Percentiles rank a stretch among this genome's conserved stretches.
Conservation (phyloP, 2,113 vertebrate species). For the Cavia porcellus region DNA sequence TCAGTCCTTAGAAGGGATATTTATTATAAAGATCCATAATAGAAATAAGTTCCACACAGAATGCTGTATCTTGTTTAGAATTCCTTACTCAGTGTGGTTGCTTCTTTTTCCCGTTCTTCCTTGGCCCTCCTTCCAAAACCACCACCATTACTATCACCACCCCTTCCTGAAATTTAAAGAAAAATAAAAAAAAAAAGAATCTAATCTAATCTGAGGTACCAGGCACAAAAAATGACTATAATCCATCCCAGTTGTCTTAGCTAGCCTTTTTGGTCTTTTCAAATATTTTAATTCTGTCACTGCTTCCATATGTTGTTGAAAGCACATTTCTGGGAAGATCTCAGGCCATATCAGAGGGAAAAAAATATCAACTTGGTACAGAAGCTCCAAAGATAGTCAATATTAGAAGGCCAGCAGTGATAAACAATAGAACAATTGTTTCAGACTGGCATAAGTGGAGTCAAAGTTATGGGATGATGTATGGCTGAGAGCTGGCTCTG, state of each 20-base stretch:
- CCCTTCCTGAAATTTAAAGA: neutral
- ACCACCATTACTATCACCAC: neutral
- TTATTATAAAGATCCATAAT: neutral
- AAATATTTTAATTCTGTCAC: neutral
- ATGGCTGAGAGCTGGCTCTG: neutral
- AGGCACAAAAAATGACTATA: neutral
- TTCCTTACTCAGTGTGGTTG: neutral
- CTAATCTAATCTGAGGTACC: neutral
- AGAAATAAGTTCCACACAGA: neutral
- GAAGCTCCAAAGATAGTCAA: neutral
- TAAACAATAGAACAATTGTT: neutral
- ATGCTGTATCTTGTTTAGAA: neutral
- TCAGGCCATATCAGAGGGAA: neutral
- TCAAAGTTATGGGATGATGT: neutral
- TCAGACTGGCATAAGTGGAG: neutral
- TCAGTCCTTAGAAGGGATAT: neutral
- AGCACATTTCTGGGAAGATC: neutral
- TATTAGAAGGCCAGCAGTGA: neutral
- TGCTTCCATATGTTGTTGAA: neutral
- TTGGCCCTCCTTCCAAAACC: neutral
- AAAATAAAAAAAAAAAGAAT: neutral
- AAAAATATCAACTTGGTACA: neutral
- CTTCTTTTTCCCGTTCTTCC: neutral
- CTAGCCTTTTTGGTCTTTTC: neutral
- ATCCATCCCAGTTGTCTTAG: neutral